These are phyloP conservation scores for Nudaria mundana DNA, from an alignment of 2,888 invertebrate genomes.

Conservation along the genomic window DNA sequence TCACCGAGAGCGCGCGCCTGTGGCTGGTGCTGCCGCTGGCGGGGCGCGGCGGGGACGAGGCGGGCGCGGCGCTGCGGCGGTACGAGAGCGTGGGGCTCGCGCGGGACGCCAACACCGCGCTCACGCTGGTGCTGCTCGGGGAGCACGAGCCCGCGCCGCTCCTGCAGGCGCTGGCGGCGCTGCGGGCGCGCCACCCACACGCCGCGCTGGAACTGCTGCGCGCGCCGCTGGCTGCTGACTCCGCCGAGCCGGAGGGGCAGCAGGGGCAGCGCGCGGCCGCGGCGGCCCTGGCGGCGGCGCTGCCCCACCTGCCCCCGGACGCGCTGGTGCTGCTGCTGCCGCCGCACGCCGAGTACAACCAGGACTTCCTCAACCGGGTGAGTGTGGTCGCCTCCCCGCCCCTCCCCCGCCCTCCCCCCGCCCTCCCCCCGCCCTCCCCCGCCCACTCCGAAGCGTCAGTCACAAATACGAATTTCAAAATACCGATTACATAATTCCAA, in stretches of 20 bases:
- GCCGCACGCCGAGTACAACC: constrained; percentile 85
- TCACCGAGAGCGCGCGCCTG: constrained; percentile 94
- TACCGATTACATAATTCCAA: too few species aligned
- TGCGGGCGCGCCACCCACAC: constrained; percentile 14
- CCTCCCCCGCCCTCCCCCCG: too few species aligned
- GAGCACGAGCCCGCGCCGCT: constrained; percentile 23
- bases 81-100: constrained; percentile 88
- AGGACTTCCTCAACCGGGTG: constrained; percentile 95
- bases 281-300: constrained; percentile 72
- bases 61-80: constrained; percentile 81
- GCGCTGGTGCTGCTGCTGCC: constrained; percentile 86
- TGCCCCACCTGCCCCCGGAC: constrained; percentile 59
- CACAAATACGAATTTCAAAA: too few species aligned
- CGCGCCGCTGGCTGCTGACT: constrained; percentile 1
- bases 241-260: not conserved
- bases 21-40: constrained; percentile 84
- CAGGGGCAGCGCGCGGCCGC: not conserved
- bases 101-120: constrained; percentile 88
- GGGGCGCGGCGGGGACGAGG: constrained; percentile 46
- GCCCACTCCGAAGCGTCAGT: too few species aligned
- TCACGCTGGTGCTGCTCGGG: constrained; percentile 79
- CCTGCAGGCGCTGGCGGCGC: not conserved
- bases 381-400: too few species aligned
- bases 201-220: constrained; percentile 10
- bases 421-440: too few species aligned